A percentile compares a stretch with the other conserved stretches of the same genome.
Conservation (phyloP, 2,888 invertebrate species). For the Tetrapedia diversipes region DNA sequence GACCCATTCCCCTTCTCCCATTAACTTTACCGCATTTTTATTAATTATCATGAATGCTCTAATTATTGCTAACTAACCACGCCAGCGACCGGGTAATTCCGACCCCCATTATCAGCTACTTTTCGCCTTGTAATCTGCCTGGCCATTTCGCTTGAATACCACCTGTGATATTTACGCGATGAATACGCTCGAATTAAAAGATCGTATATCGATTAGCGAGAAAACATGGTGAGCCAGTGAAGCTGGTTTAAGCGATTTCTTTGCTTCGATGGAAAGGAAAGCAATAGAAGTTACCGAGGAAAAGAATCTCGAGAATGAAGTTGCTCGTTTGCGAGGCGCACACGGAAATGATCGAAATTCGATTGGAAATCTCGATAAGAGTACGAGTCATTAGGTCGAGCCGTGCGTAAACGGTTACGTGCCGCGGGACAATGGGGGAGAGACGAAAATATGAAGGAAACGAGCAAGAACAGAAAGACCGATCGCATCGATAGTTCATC, state of each 20-base stretch:
- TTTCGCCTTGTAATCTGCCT: slow-evolving; percentile 50
- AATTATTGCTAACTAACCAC: slow-evolving; percentile 65
- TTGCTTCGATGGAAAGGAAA: background rate
- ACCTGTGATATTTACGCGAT: slow-evolving; percentile 33
- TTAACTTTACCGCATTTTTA: slow-evolving; percentile 62
- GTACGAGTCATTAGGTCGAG: slow-evolving; percentile 1
- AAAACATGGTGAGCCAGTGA: background rate
- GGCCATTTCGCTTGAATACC: slow-evolving; percentile 6
- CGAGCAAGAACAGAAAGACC: slow-evolving; percentile 2
- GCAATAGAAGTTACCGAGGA: background rate
- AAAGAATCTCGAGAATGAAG: background rate
- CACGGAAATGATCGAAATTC: slow-evolving; percentile 4
- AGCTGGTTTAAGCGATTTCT: background rate
- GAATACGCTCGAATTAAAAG: slow-evolving; percentile 18
- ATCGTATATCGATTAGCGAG: slow-evolving; percentile 15
- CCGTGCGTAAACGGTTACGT: slow-evolving; percentile 46
- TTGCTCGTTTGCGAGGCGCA: background rate
- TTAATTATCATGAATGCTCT: slow-evolving; percentile 66
- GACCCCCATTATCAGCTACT: slow-evolving; percentile 54
- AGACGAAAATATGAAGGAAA: background rate
- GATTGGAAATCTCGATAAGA: slow-evolving; percentile 27
- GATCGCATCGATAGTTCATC: slow-evolving; percentile 61
- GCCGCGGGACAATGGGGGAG: background rate
- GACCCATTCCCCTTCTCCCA: slow-evolving; percentile 8
- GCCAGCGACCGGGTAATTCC: slow-evolving; percentile 49